Base-by-base conservation (phyloP, 2,888 invertebrate genomes). In the Iselma pallidipennis region DNA sequence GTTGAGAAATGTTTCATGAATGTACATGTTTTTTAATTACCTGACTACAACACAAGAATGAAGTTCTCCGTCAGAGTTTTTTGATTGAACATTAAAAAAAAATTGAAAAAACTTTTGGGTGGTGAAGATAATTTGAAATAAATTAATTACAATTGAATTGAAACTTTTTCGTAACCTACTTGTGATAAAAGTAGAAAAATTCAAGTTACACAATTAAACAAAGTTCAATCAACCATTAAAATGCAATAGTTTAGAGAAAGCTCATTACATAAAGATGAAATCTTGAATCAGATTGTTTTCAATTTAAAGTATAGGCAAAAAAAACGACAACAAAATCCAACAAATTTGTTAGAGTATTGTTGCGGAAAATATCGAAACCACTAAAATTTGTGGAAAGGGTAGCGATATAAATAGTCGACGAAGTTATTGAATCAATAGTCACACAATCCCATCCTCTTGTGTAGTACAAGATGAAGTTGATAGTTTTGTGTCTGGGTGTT, bases 181-280 rank as follows among this genome's bases (percentile, higher is more conserved):
- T 66, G 49, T 57, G 21, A 31, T 59, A 45, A 21, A 45, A 49
- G 10, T 33, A 29, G 50, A 37, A 49, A 37, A 45, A 52, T 37
- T 61, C 50, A 51, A 57, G 63, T 72, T 71, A 67, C 65, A 66
- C 65, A 70, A 71, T 70, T 67, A 65, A 59, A 68, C 66, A 68
- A 63, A 66, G 61, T 69, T 71, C 72, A 77, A 68, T 74, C 76
- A 78, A 78, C 70, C 77, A 74, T 72, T 69, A 74, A 74, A 74
- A 57, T 71, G 72, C 72, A 74, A 70, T 68, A 72, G 55, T 45
- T 63, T 70, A 71, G 77, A 76, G 79, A 79, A 78, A 79, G 79
- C 78, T 67, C 60, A 73, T 79, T 79, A 78, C 74, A 74, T 77
- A 78, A 78, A 72, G 72, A 74, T 74, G 74, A 76, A 77, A 78